Conservation (phyloP, 35 echinoderm and acorn worm genomes). For the Apostichopus japonicus region DNA sequence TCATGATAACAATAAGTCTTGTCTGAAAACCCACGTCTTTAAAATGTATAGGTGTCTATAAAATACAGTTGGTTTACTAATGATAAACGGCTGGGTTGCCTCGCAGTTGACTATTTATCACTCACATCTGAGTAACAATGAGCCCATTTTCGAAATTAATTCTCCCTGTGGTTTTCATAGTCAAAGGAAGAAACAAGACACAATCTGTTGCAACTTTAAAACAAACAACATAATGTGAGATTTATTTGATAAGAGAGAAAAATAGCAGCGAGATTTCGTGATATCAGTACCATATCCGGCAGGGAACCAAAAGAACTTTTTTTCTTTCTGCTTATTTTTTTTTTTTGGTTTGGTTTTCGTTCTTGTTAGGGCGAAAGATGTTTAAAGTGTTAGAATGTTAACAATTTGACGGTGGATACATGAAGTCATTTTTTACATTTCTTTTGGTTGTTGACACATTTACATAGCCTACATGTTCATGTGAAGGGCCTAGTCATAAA, state of each 20-base stretch:
- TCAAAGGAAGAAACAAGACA: constrained; percentile 25
- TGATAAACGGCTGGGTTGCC: constrained; percentile 2
- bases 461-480: constrained; percentile 33
- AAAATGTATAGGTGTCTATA: constrained; percentile 16
- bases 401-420: neutral
- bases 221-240: constrained; percentile 50
- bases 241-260: constrained; percentile 31
- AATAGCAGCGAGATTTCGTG: neutral
- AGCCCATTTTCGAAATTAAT: constrained; percentile 53
- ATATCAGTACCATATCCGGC: constrained; percentile 19
- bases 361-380: neutral
- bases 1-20: constrained; percentile 12
- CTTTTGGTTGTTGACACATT: neutral
- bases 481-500: neutral
- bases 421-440: constrained; percentile 26
- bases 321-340: neutral
- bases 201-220: constrained; percentile 28
- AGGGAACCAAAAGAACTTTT: neutral
- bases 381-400: constrained; percentile 16
- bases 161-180: constrained; percentile 27
- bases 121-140: constrained; percentile 40
- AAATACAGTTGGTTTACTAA: constrained; percentile 7
- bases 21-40: constrained; percentile 33
- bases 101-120: constrained; percentile 42
- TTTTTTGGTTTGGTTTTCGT: neutral